These are phyloP conservation scores for Dinomys branickii DNA, from an alignment of 2,113 vertebrate species.

Conservation along the genomic window DNA sequence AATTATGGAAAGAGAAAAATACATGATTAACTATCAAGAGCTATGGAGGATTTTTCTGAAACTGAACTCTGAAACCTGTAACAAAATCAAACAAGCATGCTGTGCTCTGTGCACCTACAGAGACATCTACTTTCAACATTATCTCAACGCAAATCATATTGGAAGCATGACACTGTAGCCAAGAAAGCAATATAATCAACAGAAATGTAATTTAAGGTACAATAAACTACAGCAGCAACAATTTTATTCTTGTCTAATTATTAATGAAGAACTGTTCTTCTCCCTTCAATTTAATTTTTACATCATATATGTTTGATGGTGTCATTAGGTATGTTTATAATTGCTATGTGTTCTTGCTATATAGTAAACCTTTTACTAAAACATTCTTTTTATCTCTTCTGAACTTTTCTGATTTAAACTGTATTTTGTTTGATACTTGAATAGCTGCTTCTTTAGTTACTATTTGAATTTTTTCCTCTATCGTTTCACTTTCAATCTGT, in stretches of 20 bases:
- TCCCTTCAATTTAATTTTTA: neutral
- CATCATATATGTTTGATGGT: neutral
- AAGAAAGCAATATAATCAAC: neutral
- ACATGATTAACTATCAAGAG: conserved; percentile 26
- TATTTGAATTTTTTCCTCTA: neutral
- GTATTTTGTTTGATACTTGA: neutral
- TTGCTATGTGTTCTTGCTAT: neutral
- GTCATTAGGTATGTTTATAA: neutral
- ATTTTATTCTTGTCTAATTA: neutral
- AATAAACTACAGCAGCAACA: neutral
- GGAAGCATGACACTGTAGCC: neutral
- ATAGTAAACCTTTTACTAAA: neutral
- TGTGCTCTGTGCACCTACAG: neutral
- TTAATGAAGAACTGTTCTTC: neutral
- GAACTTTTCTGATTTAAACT: neutral
- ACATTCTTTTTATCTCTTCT: neutral
- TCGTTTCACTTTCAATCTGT: neutral
- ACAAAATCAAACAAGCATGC: conserved; percentile 1
- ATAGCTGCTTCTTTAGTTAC: neutral
- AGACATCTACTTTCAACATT: neutral
- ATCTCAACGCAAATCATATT: conserved; percentile 20
- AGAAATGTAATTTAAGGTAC: neutral
- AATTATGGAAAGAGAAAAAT: conserved; percentile 38
- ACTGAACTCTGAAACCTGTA: conserved; percentile 23
- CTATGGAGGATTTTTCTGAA: neutral